A percentile compares a stretch with the other conserved stretches of the same genome.
Conservation (phyloP, 37 sponge, comb jelly and placozoan species). For the Ephydatia muelleri region DNA sequence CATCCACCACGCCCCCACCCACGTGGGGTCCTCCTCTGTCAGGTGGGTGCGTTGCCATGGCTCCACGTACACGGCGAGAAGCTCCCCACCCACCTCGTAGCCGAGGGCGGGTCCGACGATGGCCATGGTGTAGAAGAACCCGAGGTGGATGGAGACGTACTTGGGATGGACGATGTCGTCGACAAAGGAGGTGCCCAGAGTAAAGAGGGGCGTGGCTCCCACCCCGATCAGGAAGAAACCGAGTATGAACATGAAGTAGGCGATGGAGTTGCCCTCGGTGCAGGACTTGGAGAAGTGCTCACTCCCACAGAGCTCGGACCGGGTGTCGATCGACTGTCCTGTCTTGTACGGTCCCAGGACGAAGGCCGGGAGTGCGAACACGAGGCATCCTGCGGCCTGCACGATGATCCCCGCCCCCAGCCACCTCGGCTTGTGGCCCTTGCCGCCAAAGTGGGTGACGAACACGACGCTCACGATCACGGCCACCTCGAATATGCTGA, state of each 20-base stretch:
- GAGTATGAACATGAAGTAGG: constrained; percentile 68
- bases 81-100: constrained; percentile 63
- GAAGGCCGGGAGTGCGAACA: constrained; percentile 82
- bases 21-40: constrained; percentile 57
- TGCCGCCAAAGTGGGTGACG: constrained; percentile 85
- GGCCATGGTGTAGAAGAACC: constrained; percentile 41
- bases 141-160: constrained; percentile 64
- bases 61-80: constrained; percentile 77
- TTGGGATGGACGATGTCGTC: constrained; percentile 81
- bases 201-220: constrained; percentile 81
- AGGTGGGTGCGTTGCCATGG: constrained; percentile 56
- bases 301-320: constrained; percentile 40
- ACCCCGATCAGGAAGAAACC: constrained; percentile 73
- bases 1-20: constrained; percentile 92
- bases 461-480: constrained; percentile 55
- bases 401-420: constrained; percentile 65
- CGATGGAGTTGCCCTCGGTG: background rate
- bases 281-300: constrained; percentile 25
- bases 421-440: constrained; percentile 80
- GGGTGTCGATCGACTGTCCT: background rate
- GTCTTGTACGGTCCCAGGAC: constrained; percentile 49
- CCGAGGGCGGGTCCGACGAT: constrained; percentile 79
- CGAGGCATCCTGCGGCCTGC: constrained; percentile 44
- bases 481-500: constrained; percentile 66
- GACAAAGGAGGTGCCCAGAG: constrained; percentile 67